A percentile compares a stretch with the other conserved stretches of the same genome.
Evolutionary conservation across 2,113 vertebrate genomes (phyloP).

Genomic region (Epinephelus fuscoguttatus): DNA sequence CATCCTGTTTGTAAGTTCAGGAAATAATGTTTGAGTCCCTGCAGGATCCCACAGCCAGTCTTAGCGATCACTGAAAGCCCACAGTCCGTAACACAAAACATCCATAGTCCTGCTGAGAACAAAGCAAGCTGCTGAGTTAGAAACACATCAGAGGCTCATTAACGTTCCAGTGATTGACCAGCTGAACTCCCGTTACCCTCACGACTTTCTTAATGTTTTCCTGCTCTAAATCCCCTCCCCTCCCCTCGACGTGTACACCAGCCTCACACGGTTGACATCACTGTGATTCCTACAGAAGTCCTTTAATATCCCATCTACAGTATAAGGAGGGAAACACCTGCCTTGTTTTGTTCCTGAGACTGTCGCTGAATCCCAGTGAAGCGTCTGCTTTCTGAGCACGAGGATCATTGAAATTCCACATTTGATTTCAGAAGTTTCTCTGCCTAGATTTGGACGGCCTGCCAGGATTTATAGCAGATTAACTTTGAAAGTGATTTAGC

Average conservation of each 20-base stretch:
- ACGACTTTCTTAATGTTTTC: conserved; percentile 10
- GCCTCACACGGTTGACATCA: conserved; percentile 4
- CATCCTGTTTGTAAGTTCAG: conserved; percentile 1
- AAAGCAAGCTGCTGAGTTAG: conserved; percentile 55
- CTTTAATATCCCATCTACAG: not conserved
- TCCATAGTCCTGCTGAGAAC: conserved; percentile 58
- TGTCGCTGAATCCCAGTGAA: conserved; percentile 36
- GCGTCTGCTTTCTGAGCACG: conserved; percentile 20
- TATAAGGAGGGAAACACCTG: conserved; percentile 7
- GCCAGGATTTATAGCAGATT: conserved; percentile 78
- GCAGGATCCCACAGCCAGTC: conserved; percentile 20
- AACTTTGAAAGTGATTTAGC: conserved; percentile 79
- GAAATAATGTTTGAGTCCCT: conserved; percentile 8
- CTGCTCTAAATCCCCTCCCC: conserved; percentile 3
- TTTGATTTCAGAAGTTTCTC: conserved; percentile 74
- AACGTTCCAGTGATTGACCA: conserved; percentile 60
- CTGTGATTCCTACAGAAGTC: conserved; percentile 21
- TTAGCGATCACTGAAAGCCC: conserved; percentile 31
- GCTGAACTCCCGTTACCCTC: conserved; percentile 68
- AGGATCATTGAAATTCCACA: conserved; percentile 65
- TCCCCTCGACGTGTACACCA: not conserved
- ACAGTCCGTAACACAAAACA: conserved; percentile 38
- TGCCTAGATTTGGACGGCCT: conserved; percentile 68
- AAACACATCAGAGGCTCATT: conserved; percentile 64
- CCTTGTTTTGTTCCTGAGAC: conserved; percentile 16